phyloP scores from a whole-genome alignment of 2,113 vertebrate genomes.

The Phoxinus phoxinus region DNA sequence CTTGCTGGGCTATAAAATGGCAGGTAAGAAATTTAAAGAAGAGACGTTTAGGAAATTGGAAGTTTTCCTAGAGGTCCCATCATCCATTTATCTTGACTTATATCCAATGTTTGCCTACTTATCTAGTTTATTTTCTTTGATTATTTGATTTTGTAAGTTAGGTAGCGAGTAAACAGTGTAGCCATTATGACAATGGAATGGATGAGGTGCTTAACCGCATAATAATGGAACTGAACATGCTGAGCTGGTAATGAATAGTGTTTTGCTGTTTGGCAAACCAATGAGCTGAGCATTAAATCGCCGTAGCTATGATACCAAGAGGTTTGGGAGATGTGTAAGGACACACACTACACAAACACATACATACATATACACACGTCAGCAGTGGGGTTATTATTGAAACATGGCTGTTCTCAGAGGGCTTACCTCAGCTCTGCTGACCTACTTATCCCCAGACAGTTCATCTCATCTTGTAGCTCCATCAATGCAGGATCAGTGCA shows the following conservation, averaged over 20 bases:
- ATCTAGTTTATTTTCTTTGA: constrained; percentile 9
- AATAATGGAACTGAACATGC: constrained; percentile 26
- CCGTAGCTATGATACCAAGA: constrained; percentile 38
- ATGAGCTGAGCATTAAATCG: constrained; percentile 27
- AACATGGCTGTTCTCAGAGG: constrained; percentile 55
- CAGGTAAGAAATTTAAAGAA: constrained; percentile 34
- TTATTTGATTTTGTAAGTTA: constrained; percentile 11
- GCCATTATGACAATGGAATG: constrained; percentile 6
- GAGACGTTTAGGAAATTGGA: constrained; percentile 32
- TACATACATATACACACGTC: constrained; percentile 55
- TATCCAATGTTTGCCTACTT: neutral
- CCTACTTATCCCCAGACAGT: constrained; percentile 64
- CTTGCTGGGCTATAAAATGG: constrained; percentile 25
- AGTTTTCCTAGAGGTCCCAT: constrained; percentile 25
- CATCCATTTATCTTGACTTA: constrained; percentile 17
- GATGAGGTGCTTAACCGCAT: constrained; percentile 1
- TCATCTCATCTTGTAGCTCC: constrained; percentile 60
- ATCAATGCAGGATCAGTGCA: constrained; percentile 57
- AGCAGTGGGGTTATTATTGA: constrained; percentile 61
- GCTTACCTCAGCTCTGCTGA: constrained; percentile 63
- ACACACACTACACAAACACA: constrained; percentile 60
- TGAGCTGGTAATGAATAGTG: constrained; percentile 20
- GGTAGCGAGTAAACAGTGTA: neutral
- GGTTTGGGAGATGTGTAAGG: constrained; percentile 38
- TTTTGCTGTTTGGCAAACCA: constrained; percentile 27